Evolutionary conservation across 2,113 vertebrate species (phyloP).

Genomic region (Saguinus imperator): DNA sequence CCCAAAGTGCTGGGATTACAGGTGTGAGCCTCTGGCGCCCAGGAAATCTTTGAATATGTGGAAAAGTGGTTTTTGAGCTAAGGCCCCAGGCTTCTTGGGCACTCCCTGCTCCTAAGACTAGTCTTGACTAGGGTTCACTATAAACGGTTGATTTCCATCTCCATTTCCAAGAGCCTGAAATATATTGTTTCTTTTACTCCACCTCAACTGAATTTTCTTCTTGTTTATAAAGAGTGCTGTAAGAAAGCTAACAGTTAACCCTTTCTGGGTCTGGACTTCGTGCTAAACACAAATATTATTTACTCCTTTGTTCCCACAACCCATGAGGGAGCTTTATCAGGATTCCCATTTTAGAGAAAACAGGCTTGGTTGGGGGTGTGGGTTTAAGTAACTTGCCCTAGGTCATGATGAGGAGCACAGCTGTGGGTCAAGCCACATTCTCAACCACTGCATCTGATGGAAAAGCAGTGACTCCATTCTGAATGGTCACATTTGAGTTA

Average conservation of each 20-base stretch:
- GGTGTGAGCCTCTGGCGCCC: too few species aligned
- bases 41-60: slow-evolving; percentile 42
- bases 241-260: neutral
- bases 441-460: neutral
- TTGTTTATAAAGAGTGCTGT: neutral
- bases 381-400: neutral
- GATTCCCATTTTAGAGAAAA: neutral
- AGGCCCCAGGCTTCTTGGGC: neutral
- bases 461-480: neutral
- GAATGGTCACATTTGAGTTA: neutral
- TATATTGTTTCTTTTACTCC: slow-evolving; percentile 3
- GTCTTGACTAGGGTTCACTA: neutral
- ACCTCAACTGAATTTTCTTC: neutral
- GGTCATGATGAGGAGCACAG: neutral
- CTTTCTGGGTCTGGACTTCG: neutral
- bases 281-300: neutral
- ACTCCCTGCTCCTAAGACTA: neutral
- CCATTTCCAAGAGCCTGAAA: neutral
- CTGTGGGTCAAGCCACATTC: neutral
- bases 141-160: slow-evolving; percentile 24
- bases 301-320: neutral
- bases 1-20: too few species aligned
- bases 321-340: neutral
- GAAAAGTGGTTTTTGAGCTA: neutral
- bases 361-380: neutral